phyloP scores from a whole-genome alignment of 2,797 vertebrate genomes.

The Setipinna tenuifilis region DNA sequence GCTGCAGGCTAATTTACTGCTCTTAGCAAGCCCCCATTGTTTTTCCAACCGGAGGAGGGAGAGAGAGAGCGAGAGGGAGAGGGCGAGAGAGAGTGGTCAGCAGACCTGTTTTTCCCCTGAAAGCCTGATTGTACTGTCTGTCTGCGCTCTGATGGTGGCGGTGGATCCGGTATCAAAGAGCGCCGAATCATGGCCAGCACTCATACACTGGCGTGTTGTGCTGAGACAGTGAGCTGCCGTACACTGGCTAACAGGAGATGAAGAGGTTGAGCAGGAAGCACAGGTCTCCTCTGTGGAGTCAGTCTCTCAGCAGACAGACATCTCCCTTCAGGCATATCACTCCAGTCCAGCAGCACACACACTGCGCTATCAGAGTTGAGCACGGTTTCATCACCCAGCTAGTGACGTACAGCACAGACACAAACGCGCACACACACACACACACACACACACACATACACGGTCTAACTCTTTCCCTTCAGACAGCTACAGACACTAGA shows the following conservation, averaged over 20 bases:
- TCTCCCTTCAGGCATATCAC: background rate
- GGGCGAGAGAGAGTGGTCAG: background rate
- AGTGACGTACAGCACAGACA: background rate
- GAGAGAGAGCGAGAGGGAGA: background rate
- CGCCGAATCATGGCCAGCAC: background rate
- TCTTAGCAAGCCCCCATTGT: background rate
- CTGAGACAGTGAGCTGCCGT: background rate
- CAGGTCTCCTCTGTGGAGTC: background rate
- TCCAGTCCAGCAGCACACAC: background rate
- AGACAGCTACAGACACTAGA: no score
- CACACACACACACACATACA: slow-evolving; percentile 14
- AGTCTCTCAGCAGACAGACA: background rate
- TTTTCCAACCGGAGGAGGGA: background rate
- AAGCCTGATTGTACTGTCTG: background rate
- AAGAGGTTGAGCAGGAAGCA: background rate
- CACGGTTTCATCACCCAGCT: slow-evolving; percentile 3
- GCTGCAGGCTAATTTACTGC: slow-evolving; percentile 4
- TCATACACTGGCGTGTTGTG: slow-evolving; percentile 7
- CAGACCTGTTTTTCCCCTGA: background rate
- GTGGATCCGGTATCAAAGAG: background rate
- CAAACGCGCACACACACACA: background rate
- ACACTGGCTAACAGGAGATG: background rate
- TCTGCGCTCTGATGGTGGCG: background rate
- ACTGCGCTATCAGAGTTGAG: background rate
- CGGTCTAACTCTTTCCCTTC: background rate